Evolutionary conservation across 2,113 vertebrate species (phyloP), one percentile per base, ranked within the genome.

Genomic region (Eclectus roratus): DNA sequence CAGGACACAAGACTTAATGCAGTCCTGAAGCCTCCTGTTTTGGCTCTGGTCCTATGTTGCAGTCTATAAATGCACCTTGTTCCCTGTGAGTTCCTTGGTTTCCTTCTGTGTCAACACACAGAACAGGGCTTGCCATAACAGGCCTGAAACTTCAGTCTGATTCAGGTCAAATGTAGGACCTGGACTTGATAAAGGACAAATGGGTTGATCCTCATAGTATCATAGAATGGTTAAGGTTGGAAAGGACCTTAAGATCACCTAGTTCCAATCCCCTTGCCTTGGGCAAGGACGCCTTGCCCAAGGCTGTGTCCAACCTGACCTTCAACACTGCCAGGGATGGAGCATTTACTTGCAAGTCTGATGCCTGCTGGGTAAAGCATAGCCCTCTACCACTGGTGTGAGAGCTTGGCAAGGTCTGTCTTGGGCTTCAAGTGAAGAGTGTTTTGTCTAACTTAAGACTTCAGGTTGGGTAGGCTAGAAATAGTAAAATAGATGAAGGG

Each of bases 381-480:
- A 21, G 39, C 5, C 14, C 28, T 74, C 24, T 31, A 2, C 7
- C 20, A 2, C 13, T 31, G 24, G 33, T 14, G 2, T 1, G 3
- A 25, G 58, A 37, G 44, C 56, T 82, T 63, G 44, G 41, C 11
- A 46, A 58, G 60, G 31, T 66, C 49, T 91, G 13, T 39, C 43
- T 60, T 80, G 41, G 28, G 17, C 28, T 83, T 52, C 31, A 49
- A 15, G 6, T 24, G 23, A 61, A 19, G 9, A 4, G 46, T 82
- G 1, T 27, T 49, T 80, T 92, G 13, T 41, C 13, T 90, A 31
- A 3, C 1, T 3, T 68, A 13, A 82, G 15, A 20, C 17, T 81
- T 39, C 21, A 58, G 24, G 7, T 10, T 16, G 14, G 2, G n/a
- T 41, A 27, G 37, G 23, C 6, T 56, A 50, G 17, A 41, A 77